Evolutionary conservation across 92 coral and sea anemone species (phyloP).

Genomic region (Actinernus sp.): DNA sequence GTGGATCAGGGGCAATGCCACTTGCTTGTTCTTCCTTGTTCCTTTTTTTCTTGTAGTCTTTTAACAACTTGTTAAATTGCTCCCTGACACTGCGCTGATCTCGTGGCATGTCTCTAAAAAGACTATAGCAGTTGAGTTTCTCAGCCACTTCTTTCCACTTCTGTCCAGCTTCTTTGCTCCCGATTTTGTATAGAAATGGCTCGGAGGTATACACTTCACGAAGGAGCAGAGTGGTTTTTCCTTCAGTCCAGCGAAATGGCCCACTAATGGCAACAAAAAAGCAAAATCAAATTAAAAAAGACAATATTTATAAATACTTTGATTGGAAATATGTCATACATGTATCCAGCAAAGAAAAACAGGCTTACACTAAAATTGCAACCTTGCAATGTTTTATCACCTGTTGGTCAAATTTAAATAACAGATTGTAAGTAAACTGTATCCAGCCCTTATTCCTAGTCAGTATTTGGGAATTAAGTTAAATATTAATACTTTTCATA

Average conservation of each 20-base stretch:
- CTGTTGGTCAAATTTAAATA: too few relatives aligned
- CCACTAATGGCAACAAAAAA: conserved; percentile 39
- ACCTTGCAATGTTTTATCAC: too few relatives aligned
- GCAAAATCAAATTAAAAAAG: too few relatives aligned
- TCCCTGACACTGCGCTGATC: conserved; percentile 73
- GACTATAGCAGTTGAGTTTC: conserved; percentile 41
- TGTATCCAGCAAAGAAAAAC: too few relatives aligned
- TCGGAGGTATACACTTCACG: conserved; percentile 45
- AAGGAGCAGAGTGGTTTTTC: conserved; percentile 43
- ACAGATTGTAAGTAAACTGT: too few relatives aligned
- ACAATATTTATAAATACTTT: too few relatives aligned
- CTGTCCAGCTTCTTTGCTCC: conserved; percentile 73
- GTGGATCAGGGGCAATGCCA: conserved; percentile 74
- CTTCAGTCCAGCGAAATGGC: conserved; percentile 66
- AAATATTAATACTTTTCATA: too few relatives aligned
- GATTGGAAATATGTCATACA: too few relatives aligned
- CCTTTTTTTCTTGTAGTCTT: conserved; percentile 66
- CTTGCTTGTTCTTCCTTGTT: conserved; percentile 56
- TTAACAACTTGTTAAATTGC: conserved; percentile 66
- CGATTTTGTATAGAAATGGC: conserved; percentile 69
- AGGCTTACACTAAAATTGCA: too few relatives aligned
- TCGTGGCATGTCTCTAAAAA: conserved; percentile 53
- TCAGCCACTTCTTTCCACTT: conserved; percentile 62
- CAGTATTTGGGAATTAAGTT: too few relatives aligned
- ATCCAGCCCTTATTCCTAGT: too few relatives aligned